Percentiles rank a stretch among this genome's conserved stretches.
Evolutionary conservation across 2,113 vertebrate genomes (phyloP).

Genomic region (Psittacus erithacus): DNA sequence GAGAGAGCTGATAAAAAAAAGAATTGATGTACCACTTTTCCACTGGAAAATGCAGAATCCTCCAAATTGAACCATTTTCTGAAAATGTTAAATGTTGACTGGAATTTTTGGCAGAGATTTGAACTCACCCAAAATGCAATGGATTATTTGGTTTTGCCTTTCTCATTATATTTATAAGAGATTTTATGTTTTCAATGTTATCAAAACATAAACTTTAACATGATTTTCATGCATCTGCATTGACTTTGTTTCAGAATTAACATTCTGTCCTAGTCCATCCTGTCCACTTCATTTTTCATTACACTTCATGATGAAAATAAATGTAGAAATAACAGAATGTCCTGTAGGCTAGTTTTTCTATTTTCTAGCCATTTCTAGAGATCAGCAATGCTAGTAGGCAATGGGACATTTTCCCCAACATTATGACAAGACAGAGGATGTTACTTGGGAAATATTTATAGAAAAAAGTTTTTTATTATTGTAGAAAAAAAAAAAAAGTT

Average conservation of each 20-base stretch:
- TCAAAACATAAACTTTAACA: conserved; percentile 38
- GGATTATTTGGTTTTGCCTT: conserved; percentile 31
- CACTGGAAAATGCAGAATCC: conserved; percentile 36
- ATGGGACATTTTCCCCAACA: background rate
- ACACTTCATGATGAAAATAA: conserved; percentile 43
- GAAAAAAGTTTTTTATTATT: background rate
- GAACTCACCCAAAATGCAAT: conserved; percentile 18
- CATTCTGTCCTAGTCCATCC: conserved; percentile 24
- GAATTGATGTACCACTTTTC: conserved; percentile 41
- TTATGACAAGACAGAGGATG: background rate
- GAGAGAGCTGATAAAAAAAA: conserved; percentile 52
- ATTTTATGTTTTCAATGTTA: conserved; percentile 1
- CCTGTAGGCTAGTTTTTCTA: conserved; percentile 3
- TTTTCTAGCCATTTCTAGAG: background rate
- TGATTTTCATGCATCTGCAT: background rate
- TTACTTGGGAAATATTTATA: background rate
- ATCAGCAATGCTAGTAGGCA: background rate
- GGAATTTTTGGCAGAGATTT: conserved; percentile 35
- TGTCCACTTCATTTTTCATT: conserved; percentile 19
- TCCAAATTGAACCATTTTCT: conserved; percentile 45
- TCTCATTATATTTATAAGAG: conserved; percentile 45
- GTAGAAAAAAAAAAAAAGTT: background rate
- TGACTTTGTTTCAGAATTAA: conserved; percentile 45
- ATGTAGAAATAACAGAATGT: conserved; percentile 34
- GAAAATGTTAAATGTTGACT: conserved; percentile 28